Base-by-base conservation (phyloP, 2,113 vertebrate genomes). In the Dipodomys spectabilis region DNA sequence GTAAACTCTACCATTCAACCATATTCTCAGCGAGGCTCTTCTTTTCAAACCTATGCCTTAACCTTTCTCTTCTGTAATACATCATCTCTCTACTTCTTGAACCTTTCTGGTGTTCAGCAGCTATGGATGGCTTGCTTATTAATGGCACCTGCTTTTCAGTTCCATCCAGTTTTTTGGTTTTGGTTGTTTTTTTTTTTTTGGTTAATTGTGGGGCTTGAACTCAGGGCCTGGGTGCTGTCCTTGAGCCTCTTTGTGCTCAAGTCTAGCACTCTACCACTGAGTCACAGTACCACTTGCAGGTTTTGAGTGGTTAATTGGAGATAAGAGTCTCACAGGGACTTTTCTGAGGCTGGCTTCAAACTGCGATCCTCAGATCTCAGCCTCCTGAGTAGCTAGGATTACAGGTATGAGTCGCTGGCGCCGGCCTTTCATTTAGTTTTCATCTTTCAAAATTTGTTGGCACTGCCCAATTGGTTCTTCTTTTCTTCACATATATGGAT, bases 391-490 rank as follows among this genome's bases (percentile, higher is more conserved):
- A 57, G 53, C 53, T 57, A 57, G 53, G 53, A 57, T 57, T 16
- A 57, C 53, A 57, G 53, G 53, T 18, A 16, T 57, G 53, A 57
- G 53, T 16, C 53, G 3, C 53, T 12, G 15, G 53, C 4, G 15
- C 53, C 15, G 15, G 53, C 12, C 12, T 49, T 81, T 65, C 28
- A 93, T 22, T 39, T 13, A 75, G 28, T 65, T 88, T 86, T 82
- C 30, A 82, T 77, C 49, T 95, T 86, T 62, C 72, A 90, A 84
- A 87, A 87, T 90, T 25, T 79, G 73, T 45, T 94, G n/a, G 6
- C 35, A 67, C 67, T n/a, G 80, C 53, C 16, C 68, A 32, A 85
- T 62, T 45, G 88, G 71, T 15, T 82, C 20, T 65, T 90, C 67
- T n/a, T 82, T 95, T 79, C 44, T 53, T 88, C 30, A 67, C 16